A percentile compares a stretch with the other conserved stretches of the same genome.
These are phyloP conservation scores for Hypolimnas misippus DNA, from an alignment of 2,888 invertebrate genomes.

Conservation along the genomic window DNA sequence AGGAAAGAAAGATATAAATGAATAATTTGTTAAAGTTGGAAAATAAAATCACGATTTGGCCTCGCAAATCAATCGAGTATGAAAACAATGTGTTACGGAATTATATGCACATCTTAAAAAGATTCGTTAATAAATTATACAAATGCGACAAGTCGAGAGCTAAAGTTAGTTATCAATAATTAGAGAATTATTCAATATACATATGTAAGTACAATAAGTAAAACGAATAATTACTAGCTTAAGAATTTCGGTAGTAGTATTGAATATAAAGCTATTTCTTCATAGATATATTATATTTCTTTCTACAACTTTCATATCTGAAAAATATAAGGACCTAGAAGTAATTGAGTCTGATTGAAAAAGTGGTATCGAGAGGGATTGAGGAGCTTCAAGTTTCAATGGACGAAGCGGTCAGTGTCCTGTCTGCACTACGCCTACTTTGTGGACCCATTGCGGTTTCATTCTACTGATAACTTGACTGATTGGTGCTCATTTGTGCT, in stretches of 20 bases:
- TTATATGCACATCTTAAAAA: too few species aligned
- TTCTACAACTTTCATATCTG: slow-evolving; percentile 10
- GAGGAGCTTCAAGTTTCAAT: slow-evolving; percentile 27
- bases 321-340: slow-evolving; percentile 10
- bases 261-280: neutral
- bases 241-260: neutral
- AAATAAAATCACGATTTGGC: too few species aligned
- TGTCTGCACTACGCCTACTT: slow-evolving; percentile 27
- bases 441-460: slow-evolving; percentile 20
- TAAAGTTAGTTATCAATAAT: too few species aligned
- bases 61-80: too few species aligned
- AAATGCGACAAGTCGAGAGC: too few species aligned
- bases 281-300: neutral
- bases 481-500: slow-evolving; percentile 18
- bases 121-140: too few species aligned
- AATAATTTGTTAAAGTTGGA: too few species aligned
- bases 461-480: slow-evolving; percentile 12
- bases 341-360: slow-evolving; percentile 37
- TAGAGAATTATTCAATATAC: too few species aligned
- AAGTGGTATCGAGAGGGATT: slow-evolving; percentile 37
- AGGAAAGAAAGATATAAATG: too few species aligned
- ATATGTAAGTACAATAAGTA: too few species aligned
- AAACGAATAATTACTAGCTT: neutral
- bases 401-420: slow-evolving; percentile 36
- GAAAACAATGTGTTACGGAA: too few species aligned